Evolutionary conservation across 2,797 vertebrate genomes (phyloP).

Genomic region (Delichon dasypus): DNA sequence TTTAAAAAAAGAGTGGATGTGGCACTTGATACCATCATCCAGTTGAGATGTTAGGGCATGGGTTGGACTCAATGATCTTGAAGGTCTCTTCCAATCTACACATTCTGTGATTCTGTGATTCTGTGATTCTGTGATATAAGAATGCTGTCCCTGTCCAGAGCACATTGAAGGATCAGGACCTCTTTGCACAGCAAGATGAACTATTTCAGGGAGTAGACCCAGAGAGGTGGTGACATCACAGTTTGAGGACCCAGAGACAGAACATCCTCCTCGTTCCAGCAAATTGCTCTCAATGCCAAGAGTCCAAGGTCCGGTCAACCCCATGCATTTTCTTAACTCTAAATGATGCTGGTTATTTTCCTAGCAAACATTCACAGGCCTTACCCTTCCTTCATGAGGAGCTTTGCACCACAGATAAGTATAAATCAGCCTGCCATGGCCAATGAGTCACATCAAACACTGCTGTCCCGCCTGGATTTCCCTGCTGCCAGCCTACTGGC

Average conservation of each 20-base stretch:
- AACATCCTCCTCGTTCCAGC: not conserved
- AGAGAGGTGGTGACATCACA: not conserved
- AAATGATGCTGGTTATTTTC: not conserved
- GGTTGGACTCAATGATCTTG: too few species aligned
- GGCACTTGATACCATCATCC: too few species aligned
- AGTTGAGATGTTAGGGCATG: too few species aligned
- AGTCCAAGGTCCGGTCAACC: not conserved
- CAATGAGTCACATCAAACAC: not conserved
- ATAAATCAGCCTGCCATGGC: not conserved
- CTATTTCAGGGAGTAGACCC: not conserved
- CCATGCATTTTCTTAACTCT: not conserved
- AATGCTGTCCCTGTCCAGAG: not conserved
- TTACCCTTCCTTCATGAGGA: not conserved
- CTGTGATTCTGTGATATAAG: too few species aligned
- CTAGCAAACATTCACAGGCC: not conserved
- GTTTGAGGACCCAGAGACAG: not conserved
- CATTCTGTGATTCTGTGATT: too few species aligned
- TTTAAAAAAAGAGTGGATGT: too few species aligned
- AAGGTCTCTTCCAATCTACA: too few species aligned
- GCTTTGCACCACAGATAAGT: not conserved
- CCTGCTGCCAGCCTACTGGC: not conserved
- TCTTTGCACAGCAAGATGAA: not conserved
- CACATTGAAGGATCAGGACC: not conserved
- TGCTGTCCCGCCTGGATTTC: not conserved
- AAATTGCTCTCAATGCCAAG: not conserved